Evolutionary conservation across 2,888 invertebrate genomes (phyloP), one percentile per base, ranked within the genome.

Genomic region (Osmoderma eremita): DNA sequence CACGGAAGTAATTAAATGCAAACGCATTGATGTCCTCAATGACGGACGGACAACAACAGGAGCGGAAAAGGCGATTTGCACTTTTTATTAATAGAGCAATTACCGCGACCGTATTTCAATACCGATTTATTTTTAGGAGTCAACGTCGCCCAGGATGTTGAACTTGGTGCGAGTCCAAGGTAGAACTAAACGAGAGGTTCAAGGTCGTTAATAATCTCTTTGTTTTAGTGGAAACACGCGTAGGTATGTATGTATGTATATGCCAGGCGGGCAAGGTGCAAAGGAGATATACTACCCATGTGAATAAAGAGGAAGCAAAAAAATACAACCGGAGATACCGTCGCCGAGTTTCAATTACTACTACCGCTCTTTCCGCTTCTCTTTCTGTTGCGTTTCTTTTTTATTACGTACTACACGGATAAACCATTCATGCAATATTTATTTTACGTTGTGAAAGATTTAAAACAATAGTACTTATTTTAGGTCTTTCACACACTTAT

Each of bases 151-250:
- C 65, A 73, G 75, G 74, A 75, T 75, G 74, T 75, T 75, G 75
- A 75, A 75, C 75, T 75, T 75, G 74, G 73, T 72, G 66, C 71
- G 68, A 67, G 70, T 71, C 72, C 75, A 73, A 74, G 74, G 73
- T 72, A 71, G 73, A 68, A 71, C 65, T 67, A 67, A 70, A 71
- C 72, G 69, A 71, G 71, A 69, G 74, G 74, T 74, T 75, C 75
- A 75, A 75, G 75, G 75, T 70, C 74, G 72, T 70, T 67, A 69
- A 68, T 69, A 70, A 67, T 66, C 69, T 70, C 74, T 74, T 74
- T 74, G 58, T 61, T 61, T 61, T 45, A 61, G 30, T 17, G 58
- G 10, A 45, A 24, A 61, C 45, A 45, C 58, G 56, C 56, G 56
- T 56, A 20, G 18, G 18, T 48, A 48, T 18, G 5, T 5, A 24